These are phyloP conservation scores for Chymomyza procnemis DNA, from an alignment of 2,888 invertebrate species.

Conservation along the genomic window DNA sequence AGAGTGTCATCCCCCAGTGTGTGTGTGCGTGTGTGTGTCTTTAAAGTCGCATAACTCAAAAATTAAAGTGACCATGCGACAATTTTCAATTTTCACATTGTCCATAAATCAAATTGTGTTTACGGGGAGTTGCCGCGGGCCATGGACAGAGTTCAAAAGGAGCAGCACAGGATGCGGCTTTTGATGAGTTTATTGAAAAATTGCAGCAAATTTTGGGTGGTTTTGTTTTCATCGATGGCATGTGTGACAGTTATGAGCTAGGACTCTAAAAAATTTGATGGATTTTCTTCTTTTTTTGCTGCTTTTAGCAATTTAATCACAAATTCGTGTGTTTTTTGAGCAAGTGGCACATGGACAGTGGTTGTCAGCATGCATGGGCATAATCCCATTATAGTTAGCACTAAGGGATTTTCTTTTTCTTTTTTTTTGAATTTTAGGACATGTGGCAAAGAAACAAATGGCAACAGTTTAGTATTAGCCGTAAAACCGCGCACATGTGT, in stretches of 20 bases:
- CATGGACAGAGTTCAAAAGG: slow-evolving; percentile 51
- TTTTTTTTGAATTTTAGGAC: slow-evolving; percentile 30
- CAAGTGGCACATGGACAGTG: slow-evolving; percentile 44
- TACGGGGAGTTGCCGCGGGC: slow-evolving; percentile 46
- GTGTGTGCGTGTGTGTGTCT: slow-evolving; percentile 39
- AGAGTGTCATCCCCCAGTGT: slow-evolving; percentile 36
- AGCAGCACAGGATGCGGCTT: slow-evolving; percentile 22
- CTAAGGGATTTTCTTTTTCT: not conserved
- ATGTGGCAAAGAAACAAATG: slow-evolving; percentile 67
- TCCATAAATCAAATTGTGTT: slow-evolving; percentile 70
- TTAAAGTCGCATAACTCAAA: slow-evolving; percentile 76
- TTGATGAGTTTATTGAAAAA: slow-evolving; percentile 74
- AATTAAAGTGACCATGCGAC: slow-evolving; percentile 77
- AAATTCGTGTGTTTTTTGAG: slow-evolving; percentile 35
- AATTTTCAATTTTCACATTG: slow-evolving; percentile 71
- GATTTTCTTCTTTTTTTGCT: slow-evolving; percentile 5
- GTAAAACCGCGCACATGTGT: slow-evolving; percentile 39
- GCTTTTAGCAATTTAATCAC: slow-evolving; percentile 64
- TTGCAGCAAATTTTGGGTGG: slow-evolving; percentile 47
- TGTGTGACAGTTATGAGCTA: slow-evolving; percentile 72
- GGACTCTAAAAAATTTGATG: slow-evolving; percentile 4
- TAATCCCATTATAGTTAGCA: slow-evolving; percentile 25
- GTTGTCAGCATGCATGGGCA: not conserved
- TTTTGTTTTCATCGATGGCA: slow-evolving; percentile 41
- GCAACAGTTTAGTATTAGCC: slow-evolving; percentile 2